Base-by-base conservation (phyloP, 2,797 vertebrate species). In the Hemitrygon akajei region DNA sequence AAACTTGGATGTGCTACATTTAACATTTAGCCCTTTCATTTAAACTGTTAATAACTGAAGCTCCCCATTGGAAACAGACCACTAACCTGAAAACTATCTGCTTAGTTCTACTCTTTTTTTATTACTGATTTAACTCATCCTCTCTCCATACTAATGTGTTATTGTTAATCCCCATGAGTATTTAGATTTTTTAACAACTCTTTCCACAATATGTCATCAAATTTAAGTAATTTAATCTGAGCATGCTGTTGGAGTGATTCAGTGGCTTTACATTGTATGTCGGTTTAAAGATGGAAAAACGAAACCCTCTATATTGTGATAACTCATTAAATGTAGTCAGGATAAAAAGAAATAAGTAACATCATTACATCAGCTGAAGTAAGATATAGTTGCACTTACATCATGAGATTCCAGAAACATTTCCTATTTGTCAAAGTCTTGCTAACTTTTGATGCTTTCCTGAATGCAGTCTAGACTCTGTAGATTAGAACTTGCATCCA, bases 351-450 rank as follows among this genome's bases (percentile, higher is more conserved):
- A 58, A 11, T 3, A 86, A 7, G 27, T 30, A 40, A 4, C 27
- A 47, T 76, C 40, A 27, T 76, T 16, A 20, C 71, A 93, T 73
- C 69, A 73, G 37, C 7, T 22, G 16, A 73, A 40, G 25, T 73
- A 47, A 75, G 73, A 93, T 25, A 73, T 16, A 56, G 91, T 16
- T 37, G 76, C 47, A 56, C 37, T 75, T 40, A n/a, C 27, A 34
- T 91, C 87, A 40, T 71, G 40, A 56, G 37, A 93, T 56, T 92
- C 14, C 25, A 76, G 22, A 56, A 76, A 76, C 76, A 47, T 93
- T 76, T 76, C 37, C 37, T 93, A 56, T 76, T 71, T 93, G 91
- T 93, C 25, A 47, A 73, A 76, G 69, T 93, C 40, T 76, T 93
- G 37, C 71, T 11, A 75, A 75, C 40, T 91, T 71, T 76, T 93